Percentiles rank a stretch among this genome's conserved stretches.
Evolutionary conservation across 1,140 invertebrate genomes (phyloP).

Genomic region (Calycopis cecrops): DNA sequence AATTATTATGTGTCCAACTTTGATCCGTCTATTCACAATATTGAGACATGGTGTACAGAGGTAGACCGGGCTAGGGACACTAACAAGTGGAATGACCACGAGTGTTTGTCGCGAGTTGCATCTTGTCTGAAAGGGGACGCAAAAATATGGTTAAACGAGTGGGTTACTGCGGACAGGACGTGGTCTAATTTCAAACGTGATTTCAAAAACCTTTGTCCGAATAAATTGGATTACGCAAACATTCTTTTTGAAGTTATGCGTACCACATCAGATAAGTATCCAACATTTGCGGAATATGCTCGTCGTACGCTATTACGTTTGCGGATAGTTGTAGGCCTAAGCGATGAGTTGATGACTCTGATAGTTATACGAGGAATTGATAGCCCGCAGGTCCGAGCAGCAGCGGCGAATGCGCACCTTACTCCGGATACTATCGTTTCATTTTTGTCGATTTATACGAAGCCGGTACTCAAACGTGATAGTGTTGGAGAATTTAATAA

Average conservation of each 20-base stretch:
- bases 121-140: constrained; percentile 27
- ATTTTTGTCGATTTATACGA: constrained; percentile 25
- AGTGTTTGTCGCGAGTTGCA: constrained; percentile 26
- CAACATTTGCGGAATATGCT: constrained; percentile 26
- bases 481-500: not conserved
- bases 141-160: constrained; percentile 26
- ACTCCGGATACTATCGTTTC: constrained; percentile 23
- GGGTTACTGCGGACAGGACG: constrained; percentile 22
- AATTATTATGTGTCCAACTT: constrained; percentile 22
- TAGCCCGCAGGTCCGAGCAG: constrained; percentile 23
- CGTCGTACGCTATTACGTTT: constrained; percentile 23
- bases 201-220: constrained; percentile 26
- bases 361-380: constrained; percentile 27
- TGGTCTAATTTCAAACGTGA: constrained; percentile 27
- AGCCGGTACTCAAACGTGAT: not conserved
- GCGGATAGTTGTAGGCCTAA: constrained; percentile 26
- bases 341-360: constrained; percentile 24
- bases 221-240: constrained; percentile 23
- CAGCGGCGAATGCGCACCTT: constrained; percentile 24
- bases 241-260: constrained; percentile 27
- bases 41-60: constrained; percentile 23
- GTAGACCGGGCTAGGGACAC: constrained; percentile 20
- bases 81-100: constrained; percentile 21
- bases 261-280: constrained; percentile 20
- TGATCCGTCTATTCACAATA: constrained; percentile 20